A percentile compares a stretch with the other conserved stretches of the same genome.
These are phyloP conservation scores for Drosophila gaucha DNA, from an alignment of 2,888 invertebrate genomes.

Conservation along the genomic window DNA sequence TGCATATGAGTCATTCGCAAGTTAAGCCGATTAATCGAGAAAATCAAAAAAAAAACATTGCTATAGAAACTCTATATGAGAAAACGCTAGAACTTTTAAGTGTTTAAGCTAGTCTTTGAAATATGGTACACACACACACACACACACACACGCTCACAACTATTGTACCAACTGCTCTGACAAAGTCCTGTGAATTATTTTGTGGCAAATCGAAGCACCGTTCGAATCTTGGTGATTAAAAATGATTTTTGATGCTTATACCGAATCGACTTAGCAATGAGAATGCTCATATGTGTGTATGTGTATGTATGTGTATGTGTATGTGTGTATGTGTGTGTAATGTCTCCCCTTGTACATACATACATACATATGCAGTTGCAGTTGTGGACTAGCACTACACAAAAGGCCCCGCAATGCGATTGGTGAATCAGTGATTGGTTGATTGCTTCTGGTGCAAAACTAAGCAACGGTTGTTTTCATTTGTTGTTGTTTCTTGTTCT, in stretches of 20 bases:
- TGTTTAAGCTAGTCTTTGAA: not conserved
- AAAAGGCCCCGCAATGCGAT: constrained; percentile 21
- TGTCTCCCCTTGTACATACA: constrained; percentile 27
- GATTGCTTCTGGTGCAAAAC: constrained; percentile 28
- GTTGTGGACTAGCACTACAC: constrained; percentile 26
- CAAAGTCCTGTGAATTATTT: constrained; percentile 56
- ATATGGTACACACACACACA: not conserved
- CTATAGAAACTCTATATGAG: no score
- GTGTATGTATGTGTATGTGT: constrained; percentile 9
- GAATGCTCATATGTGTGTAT: constrained; percentile 71
- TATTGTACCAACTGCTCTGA: constrained; percentile 25
- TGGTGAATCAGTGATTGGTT: constrained; percentile 27
- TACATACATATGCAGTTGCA: constrained; percentile 19
- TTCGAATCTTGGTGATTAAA: constrained; percentile 54
- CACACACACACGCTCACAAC: not conserved
- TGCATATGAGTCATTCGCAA: constrained; percentile 71
- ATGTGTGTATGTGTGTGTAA: constrained; percentile 23
- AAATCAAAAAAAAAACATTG: no score
- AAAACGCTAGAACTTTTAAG: no score
- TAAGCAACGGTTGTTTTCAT: constrained; percentile 18
- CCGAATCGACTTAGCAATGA: constrained; percentile 74
- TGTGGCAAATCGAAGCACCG: constrained; percentile 48
- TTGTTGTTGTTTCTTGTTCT: not conserved
- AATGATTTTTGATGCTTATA: constrained; percentile 48
- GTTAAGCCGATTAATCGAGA: constrained; percentile 69